Percentiles rank a stretch among this genome's conserved stretches.
phyloP scores from a whole-genome alignment of 1,140 invertebrate genomes.

The Drosophila guanche region DNA sequence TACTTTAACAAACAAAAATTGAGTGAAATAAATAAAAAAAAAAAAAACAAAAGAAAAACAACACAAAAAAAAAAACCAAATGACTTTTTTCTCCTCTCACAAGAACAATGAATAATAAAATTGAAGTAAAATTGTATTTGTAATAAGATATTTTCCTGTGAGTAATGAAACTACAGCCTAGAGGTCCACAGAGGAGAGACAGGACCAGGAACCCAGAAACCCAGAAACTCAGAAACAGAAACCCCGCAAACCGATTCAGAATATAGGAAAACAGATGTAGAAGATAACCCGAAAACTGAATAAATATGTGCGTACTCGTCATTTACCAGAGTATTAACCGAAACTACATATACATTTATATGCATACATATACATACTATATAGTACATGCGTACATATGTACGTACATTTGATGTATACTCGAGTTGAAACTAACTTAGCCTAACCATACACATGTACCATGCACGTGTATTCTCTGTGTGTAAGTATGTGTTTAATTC shows the following conservation, averaged over 20 bases:
- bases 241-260: constrained; percentile 18
- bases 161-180: constrained; percentile 20
- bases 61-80: constrained; percentile 37
- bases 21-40: constrained; percentile 78
- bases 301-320: constrained; percentile 34
- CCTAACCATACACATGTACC: constrained; percentile 16
- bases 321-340: constrained; percentile 52
- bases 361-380: constrained; percentile 40
- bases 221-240: constrained; percentile 17
- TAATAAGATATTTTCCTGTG: constrained; percentile 44
- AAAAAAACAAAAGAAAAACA: constrained; percentile 32
- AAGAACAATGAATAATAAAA: constrained; percentile 6
- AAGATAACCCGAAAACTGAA: constrained; percentile 14
- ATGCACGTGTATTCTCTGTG: constrained; percentile 28
- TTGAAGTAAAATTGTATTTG: constrained; percentile 35
- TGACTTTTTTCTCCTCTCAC: constrained; percentile 67
- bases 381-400: constrained; percentile 23
- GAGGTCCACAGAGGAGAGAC: constrained; percentile 1
- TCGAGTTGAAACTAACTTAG: constrained; percentile 45
- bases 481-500: constrained; percentile 37
- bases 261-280: constrained; percentile 8
- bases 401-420: constrained; percentile 45
- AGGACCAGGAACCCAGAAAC: constrained; percentile 7
- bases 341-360: constrained; percentile 42
- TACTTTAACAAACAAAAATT: constrained; percentile 71